phyloP scores from a whole-genome alignment of 2,888 invertebrate genomes.

The Drosophila pseudotalamancana region DNA sequence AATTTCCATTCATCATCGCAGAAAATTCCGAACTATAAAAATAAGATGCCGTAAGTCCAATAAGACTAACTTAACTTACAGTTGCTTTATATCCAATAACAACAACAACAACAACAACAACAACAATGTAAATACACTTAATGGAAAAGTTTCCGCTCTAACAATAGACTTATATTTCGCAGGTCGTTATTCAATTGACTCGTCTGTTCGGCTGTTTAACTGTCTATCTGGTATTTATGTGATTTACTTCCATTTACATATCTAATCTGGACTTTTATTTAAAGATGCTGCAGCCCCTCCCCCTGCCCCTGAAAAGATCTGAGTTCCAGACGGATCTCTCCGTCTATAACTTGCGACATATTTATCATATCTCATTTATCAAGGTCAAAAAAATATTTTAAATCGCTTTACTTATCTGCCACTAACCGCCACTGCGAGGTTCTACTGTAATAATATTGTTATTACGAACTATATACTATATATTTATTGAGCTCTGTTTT shows the following conservation, averaged over 20 bases:
- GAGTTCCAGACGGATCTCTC: conserved; percentile 9
- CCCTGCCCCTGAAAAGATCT: conserved; percentile 34
- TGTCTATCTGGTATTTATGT: conserved; percentile 11
- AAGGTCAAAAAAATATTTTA: conserved; percentile 1
- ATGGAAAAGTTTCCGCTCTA: conserved; percentile 30
- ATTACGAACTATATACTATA: too few relatives aligned
- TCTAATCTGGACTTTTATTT: conserved; percentile 29
- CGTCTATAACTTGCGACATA: background rate
- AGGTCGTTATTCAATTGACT: conserved; percentile 45
- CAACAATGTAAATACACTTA: conserved; percentile 8
- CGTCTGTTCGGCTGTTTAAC: conserved; percentile 12
- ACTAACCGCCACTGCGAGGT: background rate
- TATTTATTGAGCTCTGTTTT: too few relatives aligned
- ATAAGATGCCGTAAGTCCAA: conserved; percentile 11
- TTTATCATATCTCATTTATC: conserved; percentile 13
- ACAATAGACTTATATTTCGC: conserved; percentile 23
- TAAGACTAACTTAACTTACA: background rate
- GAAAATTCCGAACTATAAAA: conserved; percentile 78
- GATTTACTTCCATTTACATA: conserved; percentile 36
- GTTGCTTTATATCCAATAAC: too few relatives aligned
- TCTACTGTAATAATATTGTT: too few relatives aligned
- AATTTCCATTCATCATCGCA: conserved; percentile 88
- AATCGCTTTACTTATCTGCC: conserved; percentile 18
- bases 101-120: too few relatives aligned
- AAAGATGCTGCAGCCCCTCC: background rate